Evolutionary conservation across 2,888 invertebrate species (phyloP).

Genomic region (Polylopha cassiicola): DNA sequence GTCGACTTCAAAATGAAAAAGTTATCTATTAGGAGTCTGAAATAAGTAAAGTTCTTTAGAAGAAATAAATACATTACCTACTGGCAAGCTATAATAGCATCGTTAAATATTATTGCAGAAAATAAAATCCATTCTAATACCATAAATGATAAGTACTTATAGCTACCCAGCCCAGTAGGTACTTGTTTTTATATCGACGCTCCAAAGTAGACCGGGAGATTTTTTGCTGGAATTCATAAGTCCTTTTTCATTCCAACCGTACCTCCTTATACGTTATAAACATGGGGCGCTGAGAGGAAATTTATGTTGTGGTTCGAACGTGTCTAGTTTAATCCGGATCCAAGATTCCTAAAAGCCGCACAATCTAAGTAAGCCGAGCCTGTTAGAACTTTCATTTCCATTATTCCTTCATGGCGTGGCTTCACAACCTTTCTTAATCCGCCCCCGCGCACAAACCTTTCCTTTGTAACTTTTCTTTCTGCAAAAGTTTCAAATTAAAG

Average conservation of each 20-base stretch:
- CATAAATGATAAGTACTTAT: no score
- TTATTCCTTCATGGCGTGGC: slow-evolving; percentile 27
- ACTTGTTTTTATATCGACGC: slow-evolving; percentile 2
- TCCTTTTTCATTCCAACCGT: slow-evolving; percentile 2
- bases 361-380: slow-evolving; percentile 60
- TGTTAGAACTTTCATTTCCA: slow-evolving; percentile 44
- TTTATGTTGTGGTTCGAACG: slow-evolving; percentile 60
- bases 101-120: neutral
- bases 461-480: slow-evolving; percentile 40
- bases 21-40: slow-evolving; percentile 3
- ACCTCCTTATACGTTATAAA: slow-evolving; percentile 29
- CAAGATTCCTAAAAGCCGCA: slow-evolving; percentile 53
- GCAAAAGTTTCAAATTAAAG: slow-evolving; percentile 48
- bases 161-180: no score
- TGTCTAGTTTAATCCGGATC: slow-evolving; percentile 61
- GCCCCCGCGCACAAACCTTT: slow-evolving; percentile 46
- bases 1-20: slow-evolving; percentile 1
- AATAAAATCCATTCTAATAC: neutral
- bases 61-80: no score
- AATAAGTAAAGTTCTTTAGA: slow-evolving; percentile 2
- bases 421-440: slow-evolving; percentile 50
- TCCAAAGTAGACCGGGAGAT: neutral
- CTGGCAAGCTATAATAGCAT: no score
- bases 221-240: slow-evolving; percentile 11
- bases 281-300: slow-evolving; percentile 48